Evolutionary conservation across 2,888 invertebrate species (phyloP).

Genomic region (Acrobasis consociella): DNA sequence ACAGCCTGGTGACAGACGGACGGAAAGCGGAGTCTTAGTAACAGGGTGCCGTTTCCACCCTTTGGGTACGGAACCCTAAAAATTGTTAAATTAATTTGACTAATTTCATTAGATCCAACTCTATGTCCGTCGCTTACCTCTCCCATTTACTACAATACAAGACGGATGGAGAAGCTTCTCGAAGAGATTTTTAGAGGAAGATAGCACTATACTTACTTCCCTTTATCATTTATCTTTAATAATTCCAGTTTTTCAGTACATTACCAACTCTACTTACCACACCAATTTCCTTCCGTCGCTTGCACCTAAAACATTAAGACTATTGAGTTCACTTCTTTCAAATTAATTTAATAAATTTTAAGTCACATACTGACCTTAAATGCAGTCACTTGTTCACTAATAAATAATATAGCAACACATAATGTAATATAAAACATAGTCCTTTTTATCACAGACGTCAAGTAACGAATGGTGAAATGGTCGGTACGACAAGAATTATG

Average conservation of each 20-base stretch:
- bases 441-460: slow-evolving; percentile 5
- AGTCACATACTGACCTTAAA: slow-evolving; percentile 7
- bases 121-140: too few species aligned
- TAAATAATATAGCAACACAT: slow-evolving; percentile 8
- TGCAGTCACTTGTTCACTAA: slow-evolving; percentile 24
- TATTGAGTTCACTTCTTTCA: not conserved
- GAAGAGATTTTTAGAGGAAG: not conserved
- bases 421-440: slow-evolving; percentile 20
- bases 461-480: slow-evolving; percentile 7
- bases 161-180: too few species aligned
- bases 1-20: too few species aligned
- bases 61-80: too few species aligned
- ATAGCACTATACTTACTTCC: not conserved
- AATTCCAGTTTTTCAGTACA: not conserved
- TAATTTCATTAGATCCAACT: too few species aligned
- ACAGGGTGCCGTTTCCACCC: too few species aligned
- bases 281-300: slow-evolving; percentile 41
- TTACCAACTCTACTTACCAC: slow-evolving; percentile 28
- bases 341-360: not conserved
- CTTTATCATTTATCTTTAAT: not conserved
- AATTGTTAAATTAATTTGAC: too few species aligned
- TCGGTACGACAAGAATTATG: slow-evolving; percentile 24
- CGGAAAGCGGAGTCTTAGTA: too few species aligned
- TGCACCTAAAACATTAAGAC: slow-evolving; percentile 52
- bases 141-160: too few species aligned